These are phyloP conservation scores for Aplocera efformata DNA, from an alignment of 2,888 invertebrate genomes.

Conservation along the genomic window DNA sequence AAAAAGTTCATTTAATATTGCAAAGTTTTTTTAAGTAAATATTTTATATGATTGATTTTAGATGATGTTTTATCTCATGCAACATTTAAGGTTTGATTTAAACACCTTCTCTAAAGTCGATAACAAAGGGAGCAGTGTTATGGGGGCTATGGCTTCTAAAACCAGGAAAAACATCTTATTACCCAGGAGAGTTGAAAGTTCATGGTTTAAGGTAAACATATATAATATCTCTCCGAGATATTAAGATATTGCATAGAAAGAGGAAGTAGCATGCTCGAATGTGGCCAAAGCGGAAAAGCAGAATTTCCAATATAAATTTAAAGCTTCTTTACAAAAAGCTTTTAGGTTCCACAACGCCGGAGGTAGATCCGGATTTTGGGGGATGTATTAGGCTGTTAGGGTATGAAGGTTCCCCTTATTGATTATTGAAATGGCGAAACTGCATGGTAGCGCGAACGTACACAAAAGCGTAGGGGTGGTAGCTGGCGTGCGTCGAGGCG, in stretches of 20 bases:
- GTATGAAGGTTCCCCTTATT: not conserved
- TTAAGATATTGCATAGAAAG: not conserved
- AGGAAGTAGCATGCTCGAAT: constrained; percentile 10
- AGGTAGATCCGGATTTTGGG: too few relatives aligned
- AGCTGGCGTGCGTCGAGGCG: constrained; percentile 22
- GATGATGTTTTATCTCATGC: constrained; percentile 53
- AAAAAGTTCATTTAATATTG: constrained; percentile 41
- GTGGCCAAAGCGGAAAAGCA: constrained; percentile 2
- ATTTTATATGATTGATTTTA: constrained; percentile 32
- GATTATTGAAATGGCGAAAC: not conserved
- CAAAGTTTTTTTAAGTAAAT: constrained; percentile 28
- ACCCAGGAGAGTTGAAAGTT: constrained; percentile 3
- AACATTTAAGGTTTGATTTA: constrained; percentile 42
- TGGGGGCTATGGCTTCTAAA: constrained; percentile 16
- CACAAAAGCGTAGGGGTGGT: constrained; percentile 24
- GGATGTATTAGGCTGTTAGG: too few relatives aligned
- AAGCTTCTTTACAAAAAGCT: too few relatives aligned
- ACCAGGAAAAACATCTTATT: not conserved
- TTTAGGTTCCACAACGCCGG: too few relatives aligned
- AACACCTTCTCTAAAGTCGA: constrained; percentile 1
- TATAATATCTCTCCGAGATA: constrained; percentile 3
- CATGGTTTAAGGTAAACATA: not conserved
- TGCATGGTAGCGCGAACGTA: constrained; percentile 6
- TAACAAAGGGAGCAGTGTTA: constrained; percentile 40
- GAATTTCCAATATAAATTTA: not conserved